Base-by-base conservation (phyloP, 2,113 vertebrate species). In the Brevimyrus niger region DNA sequence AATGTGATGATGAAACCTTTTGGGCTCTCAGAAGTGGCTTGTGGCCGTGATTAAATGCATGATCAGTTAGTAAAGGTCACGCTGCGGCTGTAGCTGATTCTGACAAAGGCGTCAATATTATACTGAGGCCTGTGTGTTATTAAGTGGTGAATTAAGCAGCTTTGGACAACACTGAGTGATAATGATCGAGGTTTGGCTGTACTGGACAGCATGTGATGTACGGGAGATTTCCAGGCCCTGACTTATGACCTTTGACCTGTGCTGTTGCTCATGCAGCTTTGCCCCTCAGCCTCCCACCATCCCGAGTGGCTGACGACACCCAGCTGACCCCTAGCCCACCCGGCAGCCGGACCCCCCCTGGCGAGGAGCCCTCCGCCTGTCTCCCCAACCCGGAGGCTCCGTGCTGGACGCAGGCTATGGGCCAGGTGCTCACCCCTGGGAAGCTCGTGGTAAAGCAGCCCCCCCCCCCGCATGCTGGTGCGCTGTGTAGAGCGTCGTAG, bases 331-430 rank as follows among this genome's bases (percentile, higher is more conserved):
- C 82, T 94, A 96, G 89, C 92, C 94, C 90, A 98, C 94, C 94
- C 83, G 97, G 97, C 90, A 98, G 98, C 95, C 95, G 99, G 89
- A 99, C 98, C 85, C 48, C 46, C 4, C 85, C 85, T 94, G 97
- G 97, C 0, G 96, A 99, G 91, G 98, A 97, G 42, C 94, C 99
- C 89, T 99, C 98, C 0, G 97, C 98, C 84, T 99, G 97, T 90
- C 95, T 99, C 35, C 98, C 98, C 0, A 98, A 99, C 91, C 92
- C 99, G 91, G 98, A 99, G 94, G 98, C 98, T 0, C 98, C 98
- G 93, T 97, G 96, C 1, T 99, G 98, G 98, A 99, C 99, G 69
- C 98, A 99, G 94, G 98, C 99, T 84, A 99, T 99, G 95, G 99
- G 98, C 94, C 96, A 98, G 88, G 94, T 98, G 23, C 97, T 98